phyloP scores from a whole-genome alignment of 2,113 vertebrate genomes.

The Heterotilapia buettikoferi region DNA sequence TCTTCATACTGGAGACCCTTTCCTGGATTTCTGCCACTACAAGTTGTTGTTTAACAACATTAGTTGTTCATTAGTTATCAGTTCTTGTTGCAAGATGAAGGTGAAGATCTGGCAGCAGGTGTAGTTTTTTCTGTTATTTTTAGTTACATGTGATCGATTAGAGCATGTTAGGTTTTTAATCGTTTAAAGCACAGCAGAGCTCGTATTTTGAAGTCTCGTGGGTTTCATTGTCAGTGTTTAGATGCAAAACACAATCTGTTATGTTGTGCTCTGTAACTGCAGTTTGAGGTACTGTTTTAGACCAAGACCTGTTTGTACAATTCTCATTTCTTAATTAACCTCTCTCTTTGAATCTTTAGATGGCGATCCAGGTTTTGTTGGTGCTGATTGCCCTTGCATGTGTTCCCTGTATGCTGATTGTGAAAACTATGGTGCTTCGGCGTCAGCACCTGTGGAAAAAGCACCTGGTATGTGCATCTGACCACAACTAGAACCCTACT shows the following conservation, averaged over 20 bases:
- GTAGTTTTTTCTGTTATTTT: not conserved
- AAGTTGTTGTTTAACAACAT: not conserved
- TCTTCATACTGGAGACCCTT: fast-evolving
- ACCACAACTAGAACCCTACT: not conserved
- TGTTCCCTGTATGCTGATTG: slow-evolving; percentile 93
- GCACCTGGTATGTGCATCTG: slow-evolving; percentile 82
- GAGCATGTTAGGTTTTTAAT: fast-evolving
- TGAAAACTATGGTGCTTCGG: slow-evolving; percentile 92
- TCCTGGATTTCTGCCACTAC: fast-evolving
- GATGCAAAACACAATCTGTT: not conserved
- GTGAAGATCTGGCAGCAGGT: not conserved
- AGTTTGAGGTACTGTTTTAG: not conserved
- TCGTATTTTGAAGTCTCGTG: not conserved
- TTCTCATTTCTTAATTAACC: slow-evolving; percentile 2
- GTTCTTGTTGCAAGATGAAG: not conserved
- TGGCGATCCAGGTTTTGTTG: slow-evolving; percentile 89
- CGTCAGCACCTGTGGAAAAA: slow-evolving; percentile 88
- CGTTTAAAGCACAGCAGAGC: not conserved
- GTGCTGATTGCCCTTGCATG: slow-evolving; percentile 91
- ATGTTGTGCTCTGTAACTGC: not conserved
- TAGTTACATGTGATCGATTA: not conserved
- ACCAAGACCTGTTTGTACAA: not conserved
- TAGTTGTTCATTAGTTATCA: not conserved
- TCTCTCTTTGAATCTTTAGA: slow-evolving; percentile 70
- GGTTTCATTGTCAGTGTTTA: not conserved